Conservation (phyloP, 2,797 vertebrate species). For the Chelidonichthys spinosus region DNA sequence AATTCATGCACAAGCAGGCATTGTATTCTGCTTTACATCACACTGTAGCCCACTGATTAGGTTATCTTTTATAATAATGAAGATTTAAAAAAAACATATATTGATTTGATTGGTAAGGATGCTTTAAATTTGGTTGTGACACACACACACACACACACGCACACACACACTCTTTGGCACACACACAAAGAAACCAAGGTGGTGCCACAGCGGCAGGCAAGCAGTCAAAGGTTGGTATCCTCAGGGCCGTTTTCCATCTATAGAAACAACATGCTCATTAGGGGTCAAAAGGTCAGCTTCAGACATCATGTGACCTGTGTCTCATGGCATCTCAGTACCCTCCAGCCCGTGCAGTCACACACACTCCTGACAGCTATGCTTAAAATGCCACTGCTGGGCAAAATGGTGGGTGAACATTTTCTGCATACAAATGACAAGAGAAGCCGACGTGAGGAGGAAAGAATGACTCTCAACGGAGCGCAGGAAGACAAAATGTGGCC, state of each 20-base stretch:
- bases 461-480: neutral
- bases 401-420: conserved; percentile 34
- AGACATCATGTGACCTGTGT: conserved; percentile 63
- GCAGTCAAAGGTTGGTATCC: conserved; percentile 34
- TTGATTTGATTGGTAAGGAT: neutral
- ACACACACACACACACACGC: conserved; percentile 29
- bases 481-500: conserved; percentile 35
- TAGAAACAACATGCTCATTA: conserved; percentile 58
- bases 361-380: conserved; percentile 27
- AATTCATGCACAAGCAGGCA: neutral
- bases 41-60: neutral
- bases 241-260: conserved; percentile 52
- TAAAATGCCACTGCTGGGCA: conserved; percentile 37
- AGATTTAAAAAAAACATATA: neutral
- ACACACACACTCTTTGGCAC: conserved; percentile 38
- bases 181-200: conserved; percentile 18
- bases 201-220: conserved; percentile 17
- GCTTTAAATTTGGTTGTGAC: neutral
- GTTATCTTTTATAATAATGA: neutral
- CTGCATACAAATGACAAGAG: conserved; percentile 34
- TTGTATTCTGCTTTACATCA: neutral
- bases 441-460: conserved; percentile 1
- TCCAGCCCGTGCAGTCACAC: conserved; percentile 13
- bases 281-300: conserved; percentile 62
- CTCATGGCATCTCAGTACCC: conserved; percentile 48